A percentile compares a stretch with the other conserved stretches of the same genome.
Conservation (phyloP, 2,797 vertebrate genomes). For the Balearica regulorum region DNA sequence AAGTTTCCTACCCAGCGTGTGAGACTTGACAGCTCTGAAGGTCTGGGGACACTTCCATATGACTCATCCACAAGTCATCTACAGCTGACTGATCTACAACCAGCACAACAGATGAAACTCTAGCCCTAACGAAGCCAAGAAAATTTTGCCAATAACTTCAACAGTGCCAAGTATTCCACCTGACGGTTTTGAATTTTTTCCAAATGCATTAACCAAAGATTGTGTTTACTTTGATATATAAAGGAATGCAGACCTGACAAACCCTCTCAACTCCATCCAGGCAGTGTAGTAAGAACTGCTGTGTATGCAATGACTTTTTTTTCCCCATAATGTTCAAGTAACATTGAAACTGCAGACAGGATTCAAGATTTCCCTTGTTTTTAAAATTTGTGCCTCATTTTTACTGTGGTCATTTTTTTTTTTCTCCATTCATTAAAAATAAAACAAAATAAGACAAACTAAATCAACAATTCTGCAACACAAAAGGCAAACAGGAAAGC, state of each 20-base stretch:
- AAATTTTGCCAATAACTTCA: background rate
- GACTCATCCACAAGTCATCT: background rate
- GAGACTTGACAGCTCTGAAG: background rate
- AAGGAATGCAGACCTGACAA: slow-evolving; percentile 7
- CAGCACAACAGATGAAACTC: background rate
- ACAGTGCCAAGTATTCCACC: background rate
- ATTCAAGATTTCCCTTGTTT: background rate
- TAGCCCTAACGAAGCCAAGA: background rate
- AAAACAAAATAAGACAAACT: background rate
- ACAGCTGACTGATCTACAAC: background rate
- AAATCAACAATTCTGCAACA: background rate
- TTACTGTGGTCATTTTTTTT: background rate
- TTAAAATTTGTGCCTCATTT: background rate
- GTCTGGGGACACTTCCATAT: background rate
- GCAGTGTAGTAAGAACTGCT: background rate
- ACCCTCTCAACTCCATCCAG: background rate
- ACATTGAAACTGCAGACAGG: background rate
- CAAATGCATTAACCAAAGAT: background rate
- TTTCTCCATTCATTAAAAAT: background rate
- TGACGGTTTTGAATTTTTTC: background rate
- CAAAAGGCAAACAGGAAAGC: background rate
- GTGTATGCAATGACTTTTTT: background rate
- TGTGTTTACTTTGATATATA: background rate
- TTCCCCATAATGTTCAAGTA: background rate
- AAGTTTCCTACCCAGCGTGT: background rate